phyloP scores from a whole-genome alignment of 2,113 vertebrate species.

The Pseudopodoces humilis region DNA sequence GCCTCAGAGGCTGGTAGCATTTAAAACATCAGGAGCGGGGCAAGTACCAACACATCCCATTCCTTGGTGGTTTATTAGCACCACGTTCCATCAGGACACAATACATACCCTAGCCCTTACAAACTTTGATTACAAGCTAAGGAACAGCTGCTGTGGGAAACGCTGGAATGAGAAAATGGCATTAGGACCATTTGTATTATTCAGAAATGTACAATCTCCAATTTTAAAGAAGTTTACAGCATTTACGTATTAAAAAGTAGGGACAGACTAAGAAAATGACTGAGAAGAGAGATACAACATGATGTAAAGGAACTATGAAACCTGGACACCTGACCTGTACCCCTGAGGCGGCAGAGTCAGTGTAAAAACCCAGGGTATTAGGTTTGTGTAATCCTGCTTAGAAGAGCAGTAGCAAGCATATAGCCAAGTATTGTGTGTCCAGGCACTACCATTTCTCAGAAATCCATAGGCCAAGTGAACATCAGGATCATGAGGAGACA shows the following conservation, averaged over 20 bases:
- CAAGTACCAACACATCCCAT: background rate
- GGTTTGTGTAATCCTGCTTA: background rate
- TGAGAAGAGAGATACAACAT: background rate
- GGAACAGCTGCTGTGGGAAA: background rate
- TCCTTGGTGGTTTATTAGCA: background rate
- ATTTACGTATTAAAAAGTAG: background rate
- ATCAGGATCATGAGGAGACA: background rate
- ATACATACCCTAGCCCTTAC: background rate
- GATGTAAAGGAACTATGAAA: background rate
- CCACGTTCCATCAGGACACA: background rate
- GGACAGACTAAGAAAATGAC: background rate
- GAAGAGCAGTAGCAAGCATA: background rate
- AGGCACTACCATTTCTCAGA: background rate
- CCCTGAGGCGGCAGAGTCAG: accelerated
- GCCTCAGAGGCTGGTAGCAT: background rate
- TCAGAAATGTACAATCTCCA: background rate
- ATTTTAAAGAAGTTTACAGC: background rate
- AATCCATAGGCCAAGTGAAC: background rate
- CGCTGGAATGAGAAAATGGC: background rate
- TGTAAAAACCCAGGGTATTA: background rate
- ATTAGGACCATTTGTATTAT: background rate
- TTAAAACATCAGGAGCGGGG: background rate
- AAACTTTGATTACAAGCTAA: background rate
- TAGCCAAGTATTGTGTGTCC: background rate
- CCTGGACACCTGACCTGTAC: background rate